phyloP scores from a whole-genome alignment of 2,113 vertebrate species.

The Leptobrachium leishanense region DNA sequence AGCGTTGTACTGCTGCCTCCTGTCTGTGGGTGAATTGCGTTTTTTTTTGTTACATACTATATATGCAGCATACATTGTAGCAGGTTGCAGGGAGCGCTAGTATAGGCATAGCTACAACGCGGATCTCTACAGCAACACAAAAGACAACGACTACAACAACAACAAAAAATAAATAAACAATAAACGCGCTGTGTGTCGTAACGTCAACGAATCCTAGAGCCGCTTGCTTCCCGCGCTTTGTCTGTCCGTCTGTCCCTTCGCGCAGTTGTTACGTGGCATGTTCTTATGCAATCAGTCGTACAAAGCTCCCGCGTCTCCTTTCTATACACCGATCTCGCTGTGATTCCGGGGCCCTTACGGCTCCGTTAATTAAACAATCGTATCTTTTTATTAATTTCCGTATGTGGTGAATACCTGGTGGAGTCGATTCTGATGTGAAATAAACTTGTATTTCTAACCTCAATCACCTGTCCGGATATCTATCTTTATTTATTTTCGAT shows the following conservation, averaged over 20 bases:
- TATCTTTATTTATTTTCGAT: not conserved
- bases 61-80: not conserved
- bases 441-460: conserved; percentile 43
- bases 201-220: too few relatives aligned
- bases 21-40: not conserved
- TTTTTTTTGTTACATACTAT: not conserved
- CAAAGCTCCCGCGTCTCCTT: conserved; percentile 4
- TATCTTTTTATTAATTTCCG: conserved; percentile 33
- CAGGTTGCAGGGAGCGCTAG: not conserved
- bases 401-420: conserved; percentile 39
- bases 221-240: not conserved
- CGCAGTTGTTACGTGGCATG: conserved; percentile 38
- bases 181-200: too few relatives aligned
- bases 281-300: conserved; percentile 33
- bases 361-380: conserved; percentile 15
- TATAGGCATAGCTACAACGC: not conserved
- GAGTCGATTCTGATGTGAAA: conserved; percentile 33
- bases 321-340: conserved; percentile 43
- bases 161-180: too few relatives aligned
- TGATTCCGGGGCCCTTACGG: conserved; percentile 19
- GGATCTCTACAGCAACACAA: too few relatives aligned
- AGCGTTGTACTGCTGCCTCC: not conserved
- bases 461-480: not conserved
- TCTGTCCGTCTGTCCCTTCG: conserved; percentile 22
- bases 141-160: too few relatives aligned